Percentiles rank a stretch among this genome's conserved stretches.
Evolutionary conservation across 1,140 invertebrate species (phyloP).

Genomic region (Scaptodrosophila lebanonensis): DNA sequence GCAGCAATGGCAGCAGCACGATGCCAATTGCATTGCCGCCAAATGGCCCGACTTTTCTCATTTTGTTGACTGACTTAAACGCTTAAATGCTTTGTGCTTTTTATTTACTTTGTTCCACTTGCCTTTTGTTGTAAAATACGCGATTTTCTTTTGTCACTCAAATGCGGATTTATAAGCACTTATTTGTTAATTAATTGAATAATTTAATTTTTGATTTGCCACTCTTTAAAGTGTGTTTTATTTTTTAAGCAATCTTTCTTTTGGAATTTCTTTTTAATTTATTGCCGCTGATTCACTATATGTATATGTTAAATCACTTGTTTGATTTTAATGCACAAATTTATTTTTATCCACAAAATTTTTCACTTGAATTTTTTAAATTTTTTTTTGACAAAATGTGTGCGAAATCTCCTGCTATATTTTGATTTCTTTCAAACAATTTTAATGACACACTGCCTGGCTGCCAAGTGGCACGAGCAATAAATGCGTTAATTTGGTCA

Average conservation of each 20-base stretch:
- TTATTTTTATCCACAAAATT: background rate
- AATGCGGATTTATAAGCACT: too few relatives aligned
- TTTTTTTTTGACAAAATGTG: background rate
- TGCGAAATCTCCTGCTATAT: background rate
- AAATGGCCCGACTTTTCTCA: too few relatives aligned
- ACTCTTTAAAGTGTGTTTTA: conserved; percentile 7
- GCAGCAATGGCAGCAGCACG: too few relatives aligned
- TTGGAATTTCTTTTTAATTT: conserved; percentile 17
- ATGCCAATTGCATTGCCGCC: too few relatives aligned
- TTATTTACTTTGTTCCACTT: too few relatives aligned
- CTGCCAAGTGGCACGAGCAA: too few relatives aligned
- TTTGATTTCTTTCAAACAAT: background rate
- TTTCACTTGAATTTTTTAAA: background rate
- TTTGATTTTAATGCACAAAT: background rate
- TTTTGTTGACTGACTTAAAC: too few relatives aligned
- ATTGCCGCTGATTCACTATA: conserved; percentile 12
- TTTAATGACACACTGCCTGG: too few relatives aligned
- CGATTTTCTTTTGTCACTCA: too few relatives aligned
- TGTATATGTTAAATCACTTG: background rate
- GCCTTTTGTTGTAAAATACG: too few relatives aligned
- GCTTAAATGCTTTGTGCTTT: too few relatives aligned
- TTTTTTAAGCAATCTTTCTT: conserved; percentile 25
- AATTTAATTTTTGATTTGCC: conserved; percentile 4
- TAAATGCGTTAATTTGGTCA: too few relatives aligned
- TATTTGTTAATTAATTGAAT: conserved; percentile 13